These are phyloP conservation scores for Venustoraphidia nigricollis DNA, from an alignment of 2,888 invertebrate genomes.

Conservation along the genomic window DNA sequence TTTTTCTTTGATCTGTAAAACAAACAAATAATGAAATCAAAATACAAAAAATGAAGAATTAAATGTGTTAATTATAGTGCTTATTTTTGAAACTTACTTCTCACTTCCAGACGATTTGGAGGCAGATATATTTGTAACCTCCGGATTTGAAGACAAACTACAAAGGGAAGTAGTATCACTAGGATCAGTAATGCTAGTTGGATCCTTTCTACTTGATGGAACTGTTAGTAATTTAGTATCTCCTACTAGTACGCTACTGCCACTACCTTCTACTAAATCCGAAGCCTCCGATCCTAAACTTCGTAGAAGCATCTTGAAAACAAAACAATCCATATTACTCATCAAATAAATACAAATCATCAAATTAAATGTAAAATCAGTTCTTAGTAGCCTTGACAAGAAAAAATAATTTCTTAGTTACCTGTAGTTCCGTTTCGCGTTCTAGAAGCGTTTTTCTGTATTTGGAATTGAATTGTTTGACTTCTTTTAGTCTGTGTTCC, in stretches of 20 bases:
- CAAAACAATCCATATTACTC: not conserved
- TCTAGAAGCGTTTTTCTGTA: conserved; percentile 73
- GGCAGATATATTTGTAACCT: conserved; percentile 12
- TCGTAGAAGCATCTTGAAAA: conserved; percentile 45
- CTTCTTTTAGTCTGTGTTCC: conserved; percentile 68
- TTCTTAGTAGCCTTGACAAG: no score
- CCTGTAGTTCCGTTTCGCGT: conserved; percentile 68
- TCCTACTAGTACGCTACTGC: conserved; percentile 19
- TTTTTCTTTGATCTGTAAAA: conserved; percentile 3
- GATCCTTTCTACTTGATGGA: conserved; percentile 33
- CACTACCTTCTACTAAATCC: conserved; percentile 22
- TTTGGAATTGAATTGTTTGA: conserved; percentile 68
- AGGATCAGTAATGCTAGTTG: conserved; percentile 48
- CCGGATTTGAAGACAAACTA: conserved; percentile 44
- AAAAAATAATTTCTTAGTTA: conserved; percentile 16
- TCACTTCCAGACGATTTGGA: conserved; percentile 19
- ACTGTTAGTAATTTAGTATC: conserved; percentile 26
- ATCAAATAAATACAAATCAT: no score
- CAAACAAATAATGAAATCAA: no score
- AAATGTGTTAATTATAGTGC: not conserved
- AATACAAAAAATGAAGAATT: no score
- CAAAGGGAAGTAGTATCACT: conserved; percentile 59
- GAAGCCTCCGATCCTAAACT: conserved; percentile 46
- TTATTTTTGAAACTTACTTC: conserved; percentile 17
- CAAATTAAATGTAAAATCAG: no score